Conservation (phyloP, 2,797 vertebrate species). For the Buceros bicornis region DNA sequence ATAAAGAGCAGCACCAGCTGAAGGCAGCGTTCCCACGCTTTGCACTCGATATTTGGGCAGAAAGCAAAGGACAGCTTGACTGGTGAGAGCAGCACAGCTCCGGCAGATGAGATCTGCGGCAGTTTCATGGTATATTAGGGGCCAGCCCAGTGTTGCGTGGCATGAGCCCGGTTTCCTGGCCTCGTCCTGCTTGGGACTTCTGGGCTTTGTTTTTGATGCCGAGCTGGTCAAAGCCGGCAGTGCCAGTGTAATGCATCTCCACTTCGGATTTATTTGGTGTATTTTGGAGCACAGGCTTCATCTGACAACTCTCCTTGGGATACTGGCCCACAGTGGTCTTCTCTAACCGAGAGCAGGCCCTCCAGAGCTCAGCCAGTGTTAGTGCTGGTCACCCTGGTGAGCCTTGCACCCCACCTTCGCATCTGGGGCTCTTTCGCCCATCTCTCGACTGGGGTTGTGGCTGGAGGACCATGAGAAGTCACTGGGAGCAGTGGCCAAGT, state of each 20-base stretch:
- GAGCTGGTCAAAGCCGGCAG: accelerated
- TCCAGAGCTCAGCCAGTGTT: neutral
- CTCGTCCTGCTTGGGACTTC: neutral
- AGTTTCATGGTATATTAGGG: neutral
- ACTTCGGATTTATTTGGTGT: neutral
- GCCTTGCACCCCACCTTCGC: neutral
- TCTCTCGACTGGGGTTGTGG: neutral
- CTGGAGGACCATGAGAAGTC: accelerated
- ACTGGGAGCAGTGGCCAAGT: accelerated
- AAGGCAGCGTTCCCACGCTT: accelerated
- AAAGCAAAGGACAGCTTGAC: neutral
- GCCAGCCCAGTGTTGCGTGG: neutral
- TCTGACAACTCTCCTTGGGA: neutral
- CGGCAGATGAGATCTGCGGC: neutral
- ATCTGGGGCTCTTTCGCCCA: neutral
- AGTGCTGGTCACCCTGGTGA: neutral
- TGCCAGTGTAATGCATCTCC: accelerated
- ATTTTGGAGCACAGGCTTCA: neutral
- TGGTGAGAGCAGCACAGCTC: neutral
- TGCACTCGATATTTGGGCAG: neutral
- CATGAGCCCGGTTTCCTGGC: neutral
- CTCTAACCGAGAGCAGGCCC: neutral
- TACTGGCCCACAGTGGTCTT: neutral
- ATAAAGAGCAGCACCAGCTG: neutral
- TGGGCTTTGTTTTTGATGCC: neutral